Conservation (phyloP, 2,113 vertebrate species). For the Eclectus roratus region DNA sequence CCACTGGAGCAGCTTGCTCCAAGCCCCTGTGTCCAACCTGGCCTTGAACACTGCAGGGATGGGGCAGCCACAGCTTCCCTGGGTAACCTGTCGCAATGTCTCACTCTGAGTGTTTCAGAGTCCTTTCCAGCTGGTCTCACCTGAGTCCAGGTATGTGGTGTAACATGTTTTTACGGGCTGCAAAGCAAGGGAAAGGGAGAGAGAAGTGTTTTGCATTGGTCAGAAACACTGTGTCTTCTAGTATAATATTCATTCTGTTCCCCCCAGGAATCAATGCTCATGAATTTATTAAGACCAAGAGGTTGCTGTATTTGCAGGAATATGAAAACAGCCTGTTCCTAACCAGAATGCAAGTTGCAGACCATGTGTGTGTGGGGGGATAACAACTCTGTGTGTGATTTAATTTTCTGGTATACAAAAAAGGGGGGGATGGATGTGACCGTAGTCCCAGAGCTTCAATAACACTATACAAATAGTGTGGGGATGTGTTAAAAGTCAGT, state of each 20-base stretch:
- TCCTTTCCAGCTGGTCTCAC: background rate
- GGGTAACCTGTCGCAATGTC: background rate
- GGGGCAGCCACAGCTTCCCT: background rate
- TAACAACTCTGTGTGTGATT: background rate
- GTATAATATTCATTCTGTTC: background rate
- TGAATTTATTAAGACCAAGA: background rate
- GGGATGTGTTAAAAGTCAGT: background rate
- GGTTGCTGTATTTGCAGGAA: background rate
- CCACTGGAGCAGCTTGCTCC: background rate
- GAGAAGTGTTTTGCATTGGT: background rate
- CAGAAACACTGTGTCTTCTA: background rate
- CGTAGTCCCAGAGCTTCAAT: background rate
- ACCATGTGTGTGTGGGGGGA: background rate
- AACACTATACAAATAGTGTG: background rate
- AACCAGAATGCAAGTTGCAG: background rate
- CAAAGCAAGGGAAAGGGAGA: background rate
- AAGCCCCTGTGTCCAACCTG: background rate
- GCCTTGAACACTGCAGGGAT: background rate
- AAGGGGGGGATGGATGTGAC: background rate
- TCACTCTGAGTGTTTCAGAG: rapidly evolving
- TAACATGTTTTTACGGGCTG: background rate
- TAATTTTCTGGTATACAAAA: background rate
- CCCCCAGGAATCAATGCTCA: background rate
- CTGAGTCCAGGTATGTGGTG: rapidly evolving
- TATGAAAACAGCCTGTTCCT: background rate